Evolutionary conservation across 2,797 vertebrate genomes (phyloP), one percentile per base, ranked within the genome.

Genomic region (Xenops minutus): DNA sequence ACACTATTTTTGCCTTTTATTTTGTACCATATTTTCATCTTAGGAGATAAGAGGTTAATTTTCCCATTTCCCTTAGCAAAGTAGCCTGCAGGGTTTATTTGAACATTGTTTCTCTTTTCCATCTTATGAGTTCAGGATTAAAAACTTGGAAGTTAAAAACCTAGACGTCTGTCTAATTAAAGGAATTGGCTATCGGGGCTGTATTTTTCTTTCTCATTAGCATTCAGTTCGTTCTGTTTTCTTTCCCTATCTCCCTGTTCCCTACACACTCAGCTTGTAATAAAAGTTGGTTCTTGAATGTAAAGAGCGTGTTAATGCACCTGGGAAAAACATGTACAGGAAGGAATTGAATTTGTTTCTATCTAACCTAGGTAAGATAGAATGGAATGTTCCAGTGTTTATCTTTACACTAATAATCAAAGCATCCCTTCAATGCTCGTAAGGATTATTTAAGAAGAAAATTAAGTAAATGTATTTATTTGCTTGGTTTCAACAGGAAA

Each of bases 401-500:
- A 91, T 94, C 93, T 95, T 92, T 89, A 77, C 86, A 85, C 78
- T 78, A 90, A 81, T 90, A 97, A 95, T 97, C 85, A 94, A 91
- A 94, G 52, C 48, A 66, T 88, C n/a, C 89, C 85, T 94, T 85
- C 76, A 88, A 46, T n/a, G 46, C 54, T 62, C 73, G 19, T 75
- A 95, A 95, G 87, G 73, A 94, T 96, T 96, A 91, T 92, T 96
- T 96, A 94, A 95, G 87, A 59, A 95, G 85, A 94, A 93, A 95
- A 94, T 95, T 90, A 96, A 85, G 90, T 85, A 83, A 90, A 93
- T 76, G 56, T 91, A 93, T 94, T 82, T 95, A 85, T 93, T 88
- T 94, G 58, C 68, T 96, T 92, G 78, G 92, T 95, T 97, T 85
- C 84, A 92, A 78, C 71, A 62, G 85, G 63, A 44, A 93, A 95